Evolutionary conservation across 2,888 invertebrate genomes (phyloP), one percentile per base, ranked within the genome.

Genomic region (Eristalinus sepulchralis): DNA sequence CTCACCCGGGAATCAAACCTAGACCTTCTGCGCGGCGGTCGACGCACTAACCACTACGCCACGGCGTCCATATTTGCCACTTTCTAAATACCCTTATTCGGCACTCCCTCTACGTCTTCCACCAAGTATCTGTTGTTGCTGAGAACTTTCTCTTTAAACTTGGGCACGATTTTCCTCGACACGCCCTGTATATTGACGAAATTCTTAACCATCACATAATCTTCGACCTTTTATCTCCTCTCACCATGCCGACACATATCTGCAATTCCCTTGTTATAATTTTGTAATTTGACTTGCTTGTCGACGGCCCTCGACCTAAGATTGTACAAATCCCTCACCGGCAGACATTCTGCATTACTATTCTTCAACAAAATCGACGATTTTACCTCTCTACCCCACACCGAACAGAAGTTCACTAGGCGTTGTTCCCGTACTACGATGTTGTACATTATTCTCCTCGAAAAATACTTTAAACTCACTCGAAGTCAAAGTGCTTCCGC

Each of bases 141-240:
- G n/a, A n/a, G n/a, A n/a, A n/a, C n/a, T n/a, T n/a, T n/a, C n/a
- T n/a, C n/a, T n/a, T n/a, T 76, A 67, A 66, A 76, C 89, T 89
- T 89, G 1, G 88, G 89, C 11, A 89, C 88, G 8, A 89, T 68
- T 78, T 89, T 89, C 62, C 89, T 89, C 70, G 88, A 89, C n/a
- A 67, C 77, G 1, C 88, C 89, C 3, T 67, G 64, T 2, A 88
- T 85, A 27, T 78, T 87, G 34, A 89, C 88, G 13, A 88, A 76
- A 64, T 90, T 89, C 31, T 76, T 70, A 33, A 89, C 84, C 88
- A 89, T 88, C 1, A 89, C 89, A 9, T 88, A 86, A 53, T 89
- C 88, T 0, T 88, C 89, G 17, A 82, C 62, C 1, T 22, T 6
- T 5, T 81, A 63, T 20, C 24, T 68, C 1, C 10, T 55, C 20